Evolutionary conservation across 2,888 invertebrate species (phyloP), one percentile per base, ranked within the genome.

Genomic region (Chrysodeixis includens): DNA sequence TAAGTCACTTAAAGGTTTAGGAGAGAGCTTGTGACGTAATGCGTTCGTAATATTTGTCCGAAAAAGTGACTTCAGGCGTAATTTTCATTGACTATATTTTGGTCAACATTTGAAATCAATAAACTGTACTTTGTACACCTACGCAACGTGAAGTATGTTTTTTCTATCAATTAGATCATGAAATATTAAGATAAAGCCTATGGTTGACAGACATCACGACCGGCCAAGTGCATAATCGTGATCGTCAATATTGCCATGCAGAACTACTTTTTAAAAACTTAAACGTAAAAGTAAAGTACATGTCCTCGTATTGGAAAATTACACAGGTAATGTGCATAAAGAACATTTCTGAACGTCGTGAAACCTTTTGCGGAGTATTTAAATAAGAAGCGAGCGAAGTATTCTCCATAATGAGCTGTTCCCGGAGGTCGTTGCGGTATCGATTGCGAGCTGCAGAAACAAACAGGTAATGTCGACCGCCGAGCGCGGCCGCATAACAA

Each of bases 361-460:
- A 69, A 40, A 57, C 62, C 56, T 44, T 73, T 72, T 60, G 51
- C 63, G 59, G 68, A 60, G 73, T 63, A 72, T 73, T 73, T 59
- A 74, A 73, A 73, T 62, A 73, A 56, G 62, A 62, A 73, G 73
- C 56, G 69, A 69, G 59, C 74, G 58, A 62, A 65, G 69, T 74
- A 56, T 73, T 73, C 62, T 74, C 73, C 74, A 73, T 73, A 73
- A 73, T 73, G 73, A 73, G 74, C 65, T 73, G 73, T 74, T 74
- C 65, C 56, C 59, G 57, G 59, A 57, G 30, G 57, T 63, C 20
- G 53, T 69, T 56, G 63, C 44, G 56, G 66, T 56, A 78, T 78
- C 75, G 76, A 72, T 72, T 66, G 65, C 30, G 55, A 61, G 72
- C 44, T 56, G 72, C 56, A 30, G 26, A 30, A 56, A 74, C 73